phyloP scores from a whole-genome alignment of 2,113 vertebrate species.

The Larimichthys crocea region DNA sequence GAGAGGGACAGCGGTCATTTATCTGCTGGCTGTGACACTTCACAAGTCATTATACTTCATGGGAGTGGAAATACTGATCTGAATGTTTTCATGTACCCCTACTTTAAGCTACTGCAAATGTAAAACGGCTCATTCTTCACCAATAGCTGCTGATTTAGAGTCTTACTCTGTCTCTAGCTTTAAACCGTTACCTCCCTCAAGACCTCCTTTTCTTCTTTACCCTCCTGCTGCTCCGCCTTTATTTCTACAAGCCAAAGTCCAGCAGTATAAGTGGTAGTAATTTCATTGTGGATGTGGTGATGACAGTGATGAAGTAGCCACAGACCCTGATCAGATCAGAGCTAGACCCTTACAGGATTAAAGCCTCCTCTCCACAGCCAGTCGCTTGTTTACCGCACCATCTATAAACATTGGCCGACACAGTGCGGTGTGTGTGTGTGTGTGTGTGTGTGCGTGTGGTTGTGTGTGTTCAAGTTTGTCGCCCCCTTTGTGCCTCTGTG shows the following conservation, averaged over 20 bases:
- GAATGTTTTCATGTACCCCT: background rate
- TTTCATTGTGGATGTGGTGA: constrained; percentile 77
- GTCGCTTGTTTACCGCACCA: constrained; percentile 59
- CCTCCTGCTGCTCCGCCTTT: constrained; percentile 5
- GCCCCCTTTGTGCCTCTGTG: background rate
- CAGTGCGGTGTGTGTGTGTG: background rate
- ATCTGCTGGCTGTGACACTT: constrained; percentile 23
- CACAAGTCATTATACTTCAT: background rate
- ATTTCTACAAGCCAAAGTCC: constrained; percentile 55
- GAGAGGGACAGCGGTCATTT: constrained; percentile 29
- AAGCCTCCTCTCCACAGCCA: constrained; percentile 64
- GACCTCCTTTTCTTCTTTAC: constrained; percentile 3
- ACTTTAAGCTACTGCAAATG: background rate
- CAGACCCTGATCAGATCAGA: constrained; percentile 75
- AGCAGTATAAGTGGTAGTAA: constrained; percentile 67
- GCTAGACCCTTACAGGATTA: constrained; percentile 75
- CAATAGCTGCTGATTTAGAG: background rate
- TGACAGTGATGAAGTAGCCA: constrained; percentile 82
- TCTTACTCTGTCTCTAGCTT: background rate
- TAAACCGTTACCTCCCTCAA: background rate
- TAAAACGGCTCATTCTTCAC: background rate
- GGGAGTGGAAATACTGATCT: background rate
- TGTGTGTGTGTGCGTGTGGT: constrained; percentile 3
- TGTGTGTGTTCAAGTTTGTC: background rate
- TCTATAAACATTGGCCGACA: constrained; percentile 56